These are phyloP conservation scores for Gobionotothen gibberifrons DNA, from an alignment of 2,797 vertebrate species.

Conservation along the genomic window DNA sequence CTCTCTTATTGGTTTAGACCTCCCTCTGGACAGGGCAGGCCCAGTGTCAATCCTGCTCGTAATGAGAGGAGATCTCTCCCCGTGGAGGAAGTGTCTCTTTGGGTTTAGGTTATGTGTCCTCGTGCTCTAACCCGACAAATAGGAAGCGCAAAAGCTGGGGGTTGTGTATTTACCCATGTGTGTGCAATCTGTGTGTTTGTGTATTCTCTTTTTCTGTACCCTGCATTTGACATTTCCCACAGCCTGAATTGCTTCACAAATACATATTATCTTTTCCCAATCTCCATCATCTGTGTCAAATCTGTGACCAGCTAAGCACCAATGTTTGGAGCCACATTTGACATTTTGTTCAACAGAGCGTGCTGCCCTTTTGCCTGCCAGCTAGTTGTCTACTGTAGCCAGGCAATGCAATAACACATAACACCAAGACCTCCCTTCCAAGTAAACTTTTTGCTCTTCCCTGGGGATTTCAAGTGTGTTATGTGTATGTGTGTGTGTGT, in stretches of 20 bases:
- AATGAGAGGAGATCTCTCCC: conserved; percentile 84
- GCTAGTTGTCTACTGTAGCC: conserved; percentile 33
- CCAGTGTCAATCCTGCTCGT: conserved; percentile 79
- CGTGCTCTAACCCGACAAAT: conserved; percentile 73
- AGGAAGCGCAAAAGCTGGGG: conserved; percentile 41
- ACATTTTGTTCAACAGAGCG: conserved; percentile 58
- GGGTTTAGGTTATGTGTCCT: conserved; percentile 77
- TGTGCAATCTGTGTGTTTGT: conserved; percentile 20
- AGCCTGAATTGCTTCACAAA: conserved; percentile 16
- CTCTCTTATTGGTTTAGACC: conserved; percentile 80
- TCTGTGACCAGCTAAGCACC: conserved; percentile 24
- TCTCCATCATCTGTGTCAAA: conserved; percentile 36
- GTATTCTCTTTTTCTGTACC: neutral
- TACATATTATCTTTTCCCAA: conserved; percentile 24
- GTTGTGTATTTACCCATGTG: conserved; percentile 31
- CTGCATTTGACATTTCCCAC: conserved; percentile 20
- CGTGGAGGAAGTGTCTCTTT: conserved; percentile 77
- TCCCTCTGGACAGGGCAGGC: conserved; percentile 76
- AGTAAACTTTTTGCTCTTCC: conserved; percentile 58
- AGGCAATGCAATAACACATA: conserved; percentile 43
- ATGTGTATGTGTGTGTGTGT: conserved; percentile 47
- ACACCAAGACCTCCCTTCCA: conserved; percentile 47
- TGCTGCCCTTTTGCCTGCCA: conserved; percentile 49
- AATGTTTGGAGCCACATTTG: conserved; percentile 39
- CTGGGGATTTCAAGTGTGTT: conserved; percentile 49